Evolutionary conservation across 1,140 invertebrate genomes (phyloP).

Genomic region (Stenopsyche tienmushanensis): DNA sequence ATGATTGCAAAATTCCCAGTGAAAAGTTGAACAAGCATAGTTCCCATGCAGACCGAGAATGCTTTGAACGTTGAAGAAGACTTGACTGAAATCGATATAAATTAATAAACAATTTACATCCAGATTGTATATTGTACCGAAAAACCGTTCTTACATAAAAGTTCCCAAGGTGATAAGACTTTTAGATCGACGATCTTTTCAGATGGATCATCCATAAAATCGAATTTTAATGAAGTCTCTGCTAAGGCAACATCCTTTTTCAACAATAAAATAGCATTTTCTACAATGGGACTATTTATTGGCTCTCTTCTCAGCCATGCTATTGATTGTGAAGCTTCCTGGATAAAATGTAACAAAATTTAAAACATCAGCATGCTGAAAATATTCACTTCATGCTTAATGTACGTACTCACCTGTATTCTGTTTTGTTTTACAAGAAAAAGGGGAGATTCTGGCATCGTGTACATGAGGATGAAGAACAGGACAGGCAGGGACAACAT

Average conservation of each 20-base stretch:
- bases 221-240: no score
- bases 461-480: constrained; percentile 43
- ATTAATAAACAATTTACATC: no score
- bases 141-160: not conserved
- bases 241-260: no score
- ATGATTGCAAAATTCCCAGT: constrained; percentile 15
- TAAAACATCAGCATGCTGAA: no score
- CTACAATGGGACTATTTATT: constrained; percentile 7
- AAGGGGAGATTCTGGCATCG: constrained; percentile 61
- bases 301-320: constrained; percentile 29
- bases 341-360: not conserved
- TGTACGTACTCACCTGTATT: constrained; percentile 23
- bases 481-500: constrained; percentile 46
- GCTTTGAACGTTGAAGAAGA: constrained; percentile 11
- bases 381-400: not conserved
- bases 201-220: no score
- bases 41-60: not conserved
- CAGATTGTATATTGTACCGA: no score
- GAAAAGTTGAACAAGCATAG: constrained; percentile 2
- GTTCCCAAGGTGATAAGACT: constrained; percentile 6
- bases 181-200: no score
- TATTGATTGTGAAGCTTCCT: constrained; percentile 31
- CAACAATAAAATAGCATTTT: no score
- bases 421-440: constrained; percentile 42
- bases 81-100: constrained; percentile 14